These are phyloP conservation scores for Paraplagusia blochii DNA, from an alignment of 2,113 vertebrate species.

Conservation along the genomic window DNA sequence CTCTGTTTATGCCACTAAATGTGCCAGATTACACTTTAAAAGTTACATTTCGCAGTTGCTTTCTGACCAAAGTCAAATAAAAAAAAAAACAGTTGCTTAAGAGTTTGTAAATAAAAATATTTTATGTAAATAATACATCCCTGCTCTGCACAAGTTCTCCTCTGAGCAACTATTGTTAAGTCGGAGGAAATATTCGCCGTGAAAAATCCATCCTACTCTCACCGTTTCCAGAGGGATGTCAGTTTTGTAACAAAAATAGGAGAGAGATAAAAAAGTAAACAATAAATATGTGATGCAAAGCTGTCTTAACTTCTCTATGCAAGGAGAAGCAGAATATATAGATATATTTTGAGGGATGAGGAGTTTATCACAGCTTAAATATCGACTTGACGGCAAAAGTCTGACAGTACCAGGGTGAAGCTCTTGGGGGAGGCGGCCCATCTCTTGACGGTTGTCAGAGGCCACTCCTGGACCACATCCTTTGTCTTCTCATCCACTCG, in stretches of 20 bases:
- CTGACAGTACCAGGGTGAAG: conserved; percentile 90
- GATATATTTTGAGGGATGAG: background rate
- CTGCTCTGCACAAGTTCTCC: conserved; percentile 35
- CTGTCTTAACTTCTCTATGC: conserved; percentile 6
- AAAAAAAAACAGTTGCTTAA: conserved; percentile 13
- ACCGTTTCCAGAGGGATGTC: conserved; percentile 21
- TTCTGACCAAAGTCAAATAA: conserved; percentile 7
- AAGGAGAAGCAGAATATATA: conserved; percentile 20
- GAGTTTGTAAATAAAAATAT: conserved; percentile 46
- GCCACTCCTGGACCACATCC: conserved; percentile 98
- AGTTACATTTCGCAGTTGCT: background rate
- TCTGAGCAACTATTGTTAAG: conserved; percentile 38
- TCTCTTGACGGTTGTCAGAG: conserved; percentile 96
- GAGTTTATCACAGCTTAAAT: conserved; percentile 3
- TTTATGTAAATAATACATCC: conserved; percentile 58
- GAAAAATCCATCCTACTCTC: conserved; percentile 26
- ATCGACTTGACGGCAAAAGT: conserved; percentile 6
- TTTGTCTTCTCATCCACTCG: conserved; percentile 98
- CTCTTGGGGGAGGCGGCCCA: conserved; percentile 99
- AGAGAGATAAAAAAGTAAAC: background rate
- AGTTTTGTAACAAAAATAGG: conserved; percentile 15
- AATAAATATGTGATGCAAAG: conserved; percentile 16
- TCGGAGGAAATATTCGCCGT: conserved; percentile 26
- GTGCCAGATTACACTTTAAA: background rate
- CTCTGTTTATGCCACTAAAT: too few relatives aligned